Evolutionary conservation across 2,797 vertebrate genomes (phyloP).

Genomic region (Halcyon leucocephala): DNA sequence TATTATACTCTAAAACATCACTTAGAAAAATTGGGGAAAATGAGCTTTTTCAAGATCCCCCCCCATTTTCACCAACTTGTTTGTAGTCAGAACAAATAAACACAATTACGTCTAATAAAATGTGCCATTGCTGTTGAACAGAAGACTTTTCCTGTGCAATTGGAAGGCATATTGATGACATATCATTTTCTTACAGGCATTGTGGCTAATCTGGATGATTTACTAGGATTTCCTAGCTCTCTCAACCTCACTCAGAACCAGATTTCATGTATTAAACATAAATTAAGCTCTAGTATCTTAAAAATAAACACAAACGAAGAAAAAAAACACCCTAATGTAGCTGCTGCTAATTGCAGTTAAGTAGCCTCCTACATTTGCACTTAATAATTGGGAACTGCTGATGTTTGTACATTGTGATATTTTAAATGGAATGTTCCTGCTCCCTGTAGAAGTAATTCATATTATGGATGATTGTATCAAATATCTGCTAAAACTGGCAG

Average conservation of each 20-base stretch:
- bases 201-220: neutral
- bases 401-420: neutral
- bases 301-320: constrained; percentile 15
- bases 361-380: neutral
- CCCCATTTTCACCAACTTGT: neutral
- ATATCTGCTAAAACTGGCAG: neutral
- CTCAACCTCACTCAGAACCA: neutral
- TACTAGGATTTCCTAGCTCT: neutral
- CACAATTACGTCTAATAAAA: neutral
- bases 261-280: neutral
- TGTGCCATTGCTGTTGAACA: neutral
- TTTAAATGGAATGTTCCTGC: neutral
- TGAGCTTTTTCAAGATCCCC: neutral
- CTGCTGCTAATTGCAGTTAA: constrained; percentile 25
- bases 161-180: neutral
- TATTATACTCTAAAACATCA: neutral
- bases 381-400: neutral
- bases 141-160: neutral
- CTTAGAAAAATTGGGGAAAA: neutral
- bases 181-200: neutral
- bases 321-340: neutral
- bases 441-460: neutral
- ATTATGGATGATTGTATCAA: neutral
- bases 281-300: neutral
- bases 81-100: neutral